phyloP scores from a whole-genome alignment of 2,797 vertebrate species.

The Chaetodon trifasciatus region DNA sequence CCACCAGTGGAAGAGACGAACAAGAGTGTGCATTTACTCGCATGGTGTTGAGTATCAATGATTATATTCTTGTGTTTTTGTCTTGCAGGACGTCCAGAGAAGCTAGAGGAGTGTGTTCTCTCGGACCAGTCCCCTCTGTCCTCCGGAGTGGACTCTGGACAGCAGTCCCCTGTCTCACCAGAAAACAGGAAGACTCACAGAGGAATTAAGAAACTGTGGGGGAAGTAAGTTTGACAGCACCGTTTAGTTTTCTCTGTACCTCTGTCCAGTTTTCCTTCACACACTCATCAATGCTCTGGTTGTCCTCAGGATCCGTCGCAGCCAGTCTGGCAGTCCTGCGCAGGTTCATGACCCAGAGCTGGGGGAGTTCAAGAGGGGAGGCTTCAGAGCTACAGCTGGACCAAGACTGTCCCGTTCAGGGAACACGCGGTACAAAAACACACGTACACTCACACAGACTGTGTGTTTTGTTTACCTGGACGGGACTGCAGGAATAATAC shows the following conservation, averaged over 20 bases:
- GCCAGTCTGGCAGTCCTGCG: slow-evolving; percentile 93
- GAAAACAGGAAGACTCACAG: slow-evolving; percentile 92
- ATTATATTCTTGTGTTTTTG: neutral
- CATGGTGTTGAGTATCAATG: too few relatives aligned
- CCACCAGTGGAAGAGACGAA: neutral
- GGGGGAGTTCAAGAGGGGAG: slow-evolving; percentile 93
- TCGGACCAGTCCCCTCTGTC: slow-evolving; percentile 91
- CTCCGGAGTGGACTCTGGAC: slow-evolving; percentile 90
- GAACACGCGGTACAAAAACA: slow-evolving; percentile 74
- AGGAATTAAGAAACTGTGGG: slow-evolving; percentile 97
- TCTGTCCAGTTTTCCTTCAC: neutral
- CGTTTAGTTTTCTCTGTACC: too few relatives aligned
- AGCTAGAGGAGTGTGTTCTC: slow-evolving; percentile 82
- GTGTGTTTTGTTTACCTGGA: neutral
- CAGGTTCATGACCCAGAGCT: slow-evolving; percentile 89
- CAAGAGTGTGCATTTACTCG: neutral
- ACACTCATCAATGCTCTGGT: neutral
- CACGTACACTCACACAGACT: neutral
- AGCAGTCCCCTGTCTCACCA: slow-evolving; percentile 90
- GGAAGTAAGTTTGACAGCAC: slow-evolving; percentile 88
- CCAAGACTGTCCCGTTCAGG: slow-evolving; percentile 89
- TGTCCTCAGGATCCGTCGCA: slow-evolving; percentile 91
- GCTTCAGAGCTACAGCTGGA: slow-evolving; percentile 93
- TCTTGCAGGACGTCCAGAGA: slow-evolving; percentile 87
- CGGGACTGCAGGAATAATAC: neutral